These are phyloP conservation scores for Agelas oroides DNA, from an alignment of 37 sponge, comb jelly and placozoan species.

Conservation along the genomic window DNA sequence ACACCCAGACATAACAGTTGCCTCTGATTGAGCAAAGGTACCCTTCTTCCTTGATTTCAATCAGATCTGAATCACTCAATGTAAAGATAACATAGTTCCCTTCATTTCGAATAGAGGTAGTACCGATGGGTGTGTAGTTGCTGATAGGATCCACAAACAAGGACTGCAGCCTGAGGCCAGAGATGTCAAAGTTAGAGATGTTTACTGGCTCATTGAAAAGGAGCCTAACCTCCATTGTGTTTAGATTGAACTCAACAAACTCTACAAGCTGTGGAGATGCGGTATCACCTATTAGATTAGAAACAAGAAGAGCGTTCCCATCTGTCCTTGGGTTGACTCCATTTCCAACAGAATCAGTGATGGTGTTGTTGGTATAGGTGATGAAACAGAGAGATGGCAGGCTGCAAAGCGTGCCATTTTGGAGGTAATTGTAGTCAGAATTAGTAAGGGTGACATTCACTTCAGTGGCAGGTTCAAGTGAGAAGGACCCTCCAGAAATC, in stretches of 20 bases:
- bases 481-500: slow-evolving; percentile 49
- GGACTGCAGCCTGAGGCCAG: slow-evolving; percentile 77
- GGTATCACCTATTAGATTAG: slow-evolving; percentile 62
- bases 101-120: neutral
- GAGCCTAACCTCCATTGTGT: slow-evolving; percentile 54
- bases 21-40: slow-evolving; percentile 73
- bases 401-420: slow-evolving; percentile 43
- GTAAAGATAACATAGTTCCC: slow-evolving; percentile 45
- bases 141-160: slow-evolving; percentile 75
- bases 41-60: slow-evolving; percentile 48
- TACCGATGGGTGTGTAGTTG: slow-evolving; percentile 50
- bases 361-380: slow-evolving; percentile 42
- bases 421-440: slow-evolving; percentile 67
- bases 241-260: slow-evolving; percentile 80
- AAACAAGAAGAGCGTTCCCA: slow-evolving; percentile 50
- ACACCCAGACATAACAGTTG: slow-evolving; percentile 79
- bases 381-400: slow-evolving; percentile 56
- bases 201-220: slow-evolving; percentile 84
- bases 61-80: slow-evolving; percentile 69
- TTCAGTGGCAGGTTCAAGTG: slow-evolving; percentile 25
- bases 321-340: slow-evolving; percentile 12
- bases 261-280: slow-evolving; percentile 68
- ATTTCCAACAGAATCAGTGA: slow-evolving; percentile 54
- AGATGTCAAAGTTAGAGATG: slow-evolving; percentile 49
- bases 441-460: slow-evolving; percentile 40